phyloP scores from a whole-genome alignment of 2,888 invertebrate species.

The Tetragonisca angustula region DNA sequence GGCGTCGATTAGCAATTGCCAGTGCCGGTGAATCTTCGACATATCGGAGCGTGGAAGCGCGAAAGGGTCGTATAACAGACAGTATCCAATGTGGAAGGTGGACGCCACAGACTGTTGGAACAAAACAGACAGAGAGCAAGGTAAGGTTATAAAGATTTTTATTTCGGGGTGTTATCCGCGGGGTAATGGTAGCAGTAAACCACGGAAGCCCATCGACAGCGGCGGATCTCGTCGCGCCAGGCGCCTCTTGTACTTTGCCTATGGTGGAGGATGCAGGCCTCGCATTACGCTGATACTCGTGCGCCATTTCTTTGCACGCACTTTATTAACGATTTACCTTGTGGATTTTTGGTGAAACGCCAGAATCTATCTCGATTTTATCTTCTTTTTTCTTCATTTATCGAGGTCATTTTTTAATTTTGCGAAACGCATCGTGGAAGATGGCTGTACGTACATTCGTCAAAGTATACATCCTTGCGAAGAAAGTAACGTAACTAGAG shows the following conservation, averaged over 20 bases:
- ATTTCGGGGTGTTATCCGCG: slow-evolving; percentile 78
- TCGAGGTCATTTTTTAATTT: background rate
- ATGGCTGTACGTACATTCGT: background rate
- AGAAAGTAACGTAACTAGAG: too few species aligned
- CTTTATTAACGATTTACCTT: background rate
- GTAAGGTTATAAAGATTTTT: slow-evolving; percentile 81
- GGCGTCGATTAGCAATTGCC: slow-evolving; percentile 10
- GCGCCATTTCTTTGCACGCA: slow-evolving; percentile 42
- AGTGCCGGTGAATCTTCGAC: background rate
- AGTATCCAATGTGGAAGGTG: background rate
- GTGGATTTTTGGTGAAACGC: background rate
- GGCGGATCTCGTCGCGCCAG: slow-evolving; percentile 56
- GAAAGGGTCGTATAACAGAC: background rate
- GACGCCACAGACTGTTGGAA: slow-evolving; percentile 34
- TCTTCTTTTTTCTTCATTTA: background rate
- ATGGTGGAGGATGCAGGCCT: slow-evolving; percentile 55
- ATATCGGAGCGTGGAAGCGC: background rate
- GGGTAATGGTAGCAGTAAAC: slow-evolving; percentile 79
- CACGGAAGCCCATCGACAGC: slow-evolving; percentile 72
- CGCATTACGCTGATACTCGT: slow-evolving; percentile 68
- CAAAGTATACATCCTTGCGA: background rate
- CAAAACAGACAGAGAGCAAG: slow-evolving; percentile 73
- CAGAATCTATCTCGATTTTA: background rate
- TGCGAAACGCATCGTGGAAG: background rate
- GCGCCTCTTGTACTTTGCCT: slow-evolving; percentile 47